A percentile compares a stretch with the other conserved stretches of the same genome.
Conservation (phyloP, 2,888 invertebrate genomes). For the Venustoraphidia nigricollis region DNA sequence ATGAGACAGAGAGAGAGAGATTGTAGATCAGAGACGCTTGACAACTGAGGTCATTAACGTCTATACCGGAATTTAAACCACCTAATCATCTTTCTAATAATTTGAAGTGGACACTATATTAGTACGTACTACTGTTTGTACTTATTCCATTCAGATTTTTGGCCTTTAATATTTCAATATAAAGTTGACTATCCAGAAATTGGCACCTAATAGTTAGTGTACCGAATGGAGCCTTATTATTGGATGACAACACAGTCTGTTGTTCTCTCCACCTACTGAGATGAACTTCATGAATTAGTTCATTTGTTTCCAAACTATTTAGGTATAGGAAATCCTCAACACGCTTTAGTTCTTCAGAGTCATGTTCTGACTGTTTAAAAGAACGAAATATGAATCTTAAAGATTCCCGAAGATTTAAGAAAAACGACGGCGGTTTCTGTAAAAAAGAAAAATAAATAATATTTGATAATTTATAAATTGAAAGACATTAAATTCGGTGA, state of each 20-base stretch:
- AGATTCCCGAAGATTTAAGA: slow-evolving; percentile 77
- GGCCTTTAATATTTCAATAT: slow-evolving; percentile 79
- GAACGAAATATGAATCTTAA: slow-evolving; percentile 73
- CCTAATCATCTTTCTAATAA: not conserved
- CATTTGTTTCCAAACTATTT: slow-evolving; percentile 77
- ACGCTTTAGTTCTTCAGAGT: slow-evolving; percentile 44
- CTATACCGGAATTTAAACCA: no score
- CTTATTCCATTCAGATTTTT: slow-evolving; percentile 76
- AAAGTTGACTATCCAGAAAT: slow-evolving; percentile 53
- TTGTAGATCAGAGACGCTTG: no score
- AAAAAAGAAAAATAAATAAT: slow-evolving; percentile 16
- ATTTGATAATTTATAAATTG: not conserved
- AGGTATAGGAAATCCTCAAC: slow-evolving; percentile 59
- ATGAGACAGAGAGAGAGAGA: no score
- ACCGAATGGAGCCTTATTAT: slow-evolving; percentile 39
- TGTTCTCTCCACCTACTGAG: slow-evolving; percentile 48
- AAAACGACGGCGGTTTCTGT: slow-evolving; percentile 84
- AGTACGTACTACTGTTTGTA: slow-evolving; percentile 51
- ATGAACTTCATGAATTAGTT: slow-evolving; percentile 64
- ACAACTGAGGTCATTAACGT: no score
- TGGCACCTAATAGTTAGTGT: slow-evolving; percentile 63
- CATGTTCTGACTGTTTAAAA: slow-evolving; percentile 58
- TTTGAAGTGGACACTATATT: slow-evolving; percentile 13
- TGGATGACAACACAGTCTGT: slow-evolving; percentile 22
- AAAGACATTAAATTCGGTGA: no score